These are phyloP conservation scores for Artibeus lituratus DNA, from an alignment of 2,797 vertebrate genomes.

Conservation along the genomic window DNA sequence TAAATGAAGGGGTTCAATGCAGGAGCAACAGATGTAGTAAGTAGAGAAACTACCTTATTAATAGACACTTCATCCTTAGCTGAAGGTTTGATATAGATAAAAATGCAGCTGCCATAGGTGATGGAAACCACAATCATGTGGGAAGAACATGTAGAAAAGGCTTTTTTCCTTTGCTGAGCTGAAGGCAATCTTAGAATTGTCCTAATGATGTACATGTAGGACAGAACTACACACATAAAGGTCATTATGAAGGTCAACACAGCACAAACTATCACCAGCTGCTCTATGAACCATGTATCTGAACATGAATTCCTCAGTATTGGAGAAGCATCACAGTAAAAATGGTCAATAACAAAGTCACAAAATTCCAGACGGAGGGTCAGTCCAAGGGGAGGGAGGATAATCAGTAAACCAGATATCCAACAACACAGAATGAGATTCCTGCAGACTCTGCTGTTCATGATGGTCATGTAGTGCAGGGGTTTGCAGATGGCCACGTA, in stretches of 20 bases:
- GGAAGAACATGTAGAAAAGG: neutral
- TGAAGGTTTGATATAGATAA: neutral
- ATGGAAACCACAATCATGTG: constrained; percentile 19
- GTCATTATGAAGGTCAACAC: no score
- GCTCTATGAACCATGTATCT: no score
- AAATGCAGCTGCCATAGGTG: neutral
- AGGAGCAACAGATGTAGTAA: no score
- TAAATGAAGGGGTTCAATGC: neutral
- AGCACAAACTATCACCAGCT: no score
- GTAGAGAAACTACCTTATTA: no score
- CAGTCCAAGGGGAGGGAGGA: neutral
- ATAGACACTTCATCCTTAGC: neutral
- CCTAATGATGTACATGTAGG: neutral
- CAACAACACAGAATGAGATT: neutral
- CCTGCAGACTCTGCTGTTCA: neutral
- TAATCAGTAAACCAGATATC: neutral
- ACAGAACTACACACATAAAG: neutral
- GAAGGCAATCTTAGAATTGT: neutral
- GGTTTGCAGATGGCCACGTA: no score
- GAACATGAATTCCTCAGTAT: no score
- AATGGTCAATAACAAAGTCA: no score
- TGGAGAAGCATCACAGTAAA: no score
- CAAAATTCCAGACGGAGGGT: no score
- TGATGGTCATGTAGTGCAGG: no score
- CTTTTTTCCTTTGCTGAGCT: neutral